Conservation (phyloP, 2,888 invertebrate species). For the Crossocerus cetratus region DNA sequence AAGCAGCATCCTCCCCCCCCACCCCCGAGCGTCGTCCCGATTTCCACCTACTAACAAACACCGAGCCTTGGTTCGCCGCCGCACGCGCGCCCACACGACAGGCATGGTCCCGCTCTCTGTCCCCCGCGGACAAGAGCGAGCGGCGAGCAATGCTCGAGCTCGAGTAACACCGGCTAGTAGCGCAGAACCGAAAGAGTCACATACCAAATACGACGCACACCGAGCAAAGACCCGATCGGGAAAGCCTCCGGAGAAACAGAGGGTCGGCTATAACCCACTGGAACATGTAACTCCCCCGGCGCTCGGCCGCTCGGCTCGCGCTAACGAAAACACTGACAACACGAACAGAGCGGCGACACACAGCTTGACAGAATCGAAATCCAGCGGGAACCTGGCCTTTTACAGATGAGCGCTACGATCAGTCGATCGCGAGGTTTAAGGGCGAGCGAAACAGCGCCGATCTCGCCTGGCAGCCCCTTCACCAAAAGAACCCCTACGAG, state of each 20-base stretch:
- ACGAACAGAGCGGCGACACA: no score
- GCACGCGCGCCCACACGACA: constrained; percentile 75
- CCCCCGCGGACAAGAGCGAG: constrained; percentile 8
- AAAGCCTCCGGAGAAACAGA: background rate
- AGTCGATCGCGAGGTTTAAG: constrained; percentile 15
- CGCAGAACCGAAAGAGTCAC: constrained; percentile 1
- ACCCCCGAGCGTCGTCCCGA: constrained; percentile 31
- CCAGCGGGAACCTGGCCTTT: constrained; percentile 1
- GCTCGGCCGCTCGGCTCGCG: no score
- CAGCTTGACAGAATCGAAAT: no score
- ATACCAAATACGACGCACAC: background rate
- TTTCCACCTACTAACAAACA: constrained; percentile 47
- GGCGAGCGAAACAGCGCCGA: constrained; percentile 11
- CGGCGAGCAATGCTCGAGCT: constrained; percentile 2
- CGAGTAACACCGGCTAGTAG: constrained; percentile 8
- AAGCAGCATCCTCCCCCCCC: constrained; percentile 1
- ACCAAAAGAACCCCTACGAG: constrained; percentile 20
- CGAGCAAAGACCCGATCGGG: background rate
- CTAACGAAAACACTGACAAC: no score
- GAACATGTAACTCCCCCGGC: background rate
- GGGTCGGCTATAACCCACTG: background rate
- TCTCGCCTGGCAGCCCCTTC: constrained; percentile 6
- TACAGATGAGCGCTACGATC: constrained; percentile 37
- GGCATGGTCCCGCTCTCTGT: constrained; percentile 43
- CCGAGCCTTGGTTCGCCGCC: constrained; percentile 60